These are phyloP conservation scores for Aegotheles bennettii DNA, from an alignment of 2,113 vertebrate genomes.

Conservation along the genomic window DNA sequence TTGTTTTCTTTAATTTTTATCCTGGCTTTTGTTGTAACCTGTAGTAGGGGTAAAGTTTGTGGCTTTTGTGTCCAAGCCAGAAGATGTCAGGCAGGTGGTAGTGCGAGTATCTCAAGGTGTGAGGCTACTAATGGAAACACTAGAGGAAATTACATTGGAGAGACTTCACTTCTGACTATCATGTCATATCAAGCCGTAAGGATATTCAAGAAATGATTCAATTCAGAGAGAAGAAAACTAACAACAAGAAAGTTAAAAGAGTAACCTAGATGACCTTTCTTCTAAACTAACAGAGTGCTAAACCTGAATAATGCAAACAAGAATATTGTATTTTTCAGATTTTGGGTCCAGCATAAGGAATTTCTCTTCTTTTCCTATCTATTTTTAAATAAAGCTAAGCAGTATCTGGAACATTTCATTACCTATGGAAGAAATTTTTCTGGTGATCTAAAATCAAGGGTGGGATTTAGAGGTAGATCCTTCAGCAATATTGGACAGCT, in stretches of 20 bases:
- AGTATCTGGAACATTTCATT: background rate
- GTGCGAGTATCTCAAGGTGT: background rate
- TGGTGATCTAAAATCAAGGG: background rate
- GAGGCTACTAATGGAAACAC: background rate
- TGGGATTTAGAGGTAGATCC: background rate
- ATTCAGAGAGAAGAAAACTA: background rate
- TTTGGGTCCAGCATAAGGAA: background rate
- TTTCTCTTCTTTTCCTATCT: background rate
- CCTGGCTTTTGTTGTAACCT: background rate
- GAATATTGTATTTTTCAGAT: background rate
- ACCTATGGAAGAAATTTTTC: background rate
- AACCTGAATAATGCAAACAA: background rate
- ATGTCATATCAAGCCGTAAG: background rate
- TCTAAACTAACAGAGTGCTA: background rate
- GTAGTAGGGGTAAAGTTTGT: background rate
- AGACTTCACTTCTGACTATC: background rate
- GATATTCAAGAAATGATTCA: background rate
- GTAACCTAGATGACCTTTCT: background rate
- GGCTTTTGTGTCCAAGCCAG: background rate
- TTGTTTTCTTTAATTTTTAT: background rate
- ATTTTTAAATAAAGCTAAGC: background rate
- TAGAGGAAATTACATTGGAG: background rate
- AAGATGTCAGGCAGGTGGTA: background rate
- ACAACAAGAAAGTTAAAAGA: background rate
- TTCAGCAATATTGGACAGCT: background rate